Conservation (phyloP, 1,140 invertebrate genomes). For the Brachionus paranguensis region DNA sequence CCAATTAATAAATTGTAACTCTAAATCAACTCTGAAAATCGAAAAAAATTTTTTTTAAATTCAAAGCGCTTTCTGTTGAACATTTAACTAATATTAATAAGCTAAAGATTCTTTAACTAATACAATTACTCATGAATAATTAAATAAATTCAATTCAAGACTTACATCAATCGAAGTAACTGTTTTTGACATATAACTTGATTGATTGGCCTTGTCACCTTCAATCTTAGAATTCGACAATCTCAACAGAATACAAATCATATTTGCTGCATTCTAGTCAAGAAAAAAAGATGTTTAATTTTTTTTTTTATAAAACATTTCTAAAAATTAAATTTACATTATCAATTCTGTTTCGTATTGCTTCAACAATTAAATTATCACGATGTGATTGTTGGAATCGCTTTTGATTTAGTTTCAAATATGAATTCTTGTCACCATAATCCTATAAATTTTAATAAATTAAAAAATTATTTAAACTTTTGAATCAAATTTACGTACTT, state of each 20-base stretch:
- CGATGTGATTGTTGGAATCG: neutral
- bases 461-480: neutral
- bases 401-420: neutral
- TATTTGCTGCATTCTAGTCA: neutral
- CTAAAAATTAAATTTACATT: neutral
- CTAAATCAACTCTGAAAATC: too few relatives aligned
- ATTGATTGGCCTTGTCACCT: neutral
- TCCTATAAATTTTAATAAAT: constrained; percentile 19
- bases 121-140: neutral
- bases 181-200: neutral
- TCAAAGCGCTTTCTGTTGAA: too few relatives aligned
- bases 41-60: too few relatives aligned
- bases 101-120: too few relatives aligned
- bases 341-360: constrained; percentile 2
- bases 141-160: neutral
- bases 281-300: neutral
- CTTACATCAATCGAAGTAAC: constrained; percentile 37
- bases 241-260: neutral
- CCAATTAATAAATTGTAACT: too few relatives aligned
- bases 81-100: too few relatives aligned
- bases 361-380: constrained; percentile 17
- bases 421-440: constrained; percentile 3
- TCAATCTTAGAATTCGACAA: neutral
- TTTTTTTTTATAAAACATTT: neutral
- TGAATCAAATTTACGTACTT: constrained; percentile 7